Percentiles rank a stretch among this genome's conserved stretches.
Conservation (phyloP, 2,113 vertebrate genomes). For the Trogon surrucura region DNA sequence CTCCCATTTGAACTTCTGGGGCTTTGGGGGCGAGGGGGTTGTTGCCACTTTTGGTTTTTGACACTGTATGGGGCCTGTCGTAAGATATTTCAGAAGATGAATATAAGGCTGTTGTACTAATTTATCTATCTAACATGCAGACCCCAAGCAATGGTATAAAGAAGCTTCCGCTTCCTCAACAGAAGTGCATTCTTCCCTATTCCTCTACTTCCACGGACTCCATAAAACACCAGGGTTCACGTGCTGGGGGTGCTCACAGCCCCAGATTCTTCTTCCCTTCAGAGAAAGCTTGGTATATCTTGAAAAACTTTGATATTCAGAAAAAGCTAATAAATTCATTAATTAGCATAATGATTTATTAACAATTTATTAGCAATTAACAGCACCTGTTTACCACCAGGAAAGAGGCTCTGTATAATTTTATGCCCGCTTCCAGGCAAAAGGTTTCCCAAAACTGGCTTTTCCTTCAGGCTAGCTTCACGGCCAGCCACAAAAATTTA, state of each 20-base stretch:
- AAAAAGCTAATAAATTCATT: neutral
- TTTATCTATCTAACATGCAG: neutral
- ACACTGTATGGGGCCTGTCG: neutral
- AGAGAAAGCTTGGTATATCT: neutral
- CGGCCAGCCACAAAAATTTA: neutral
- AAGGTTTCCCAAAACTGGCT: neutral
- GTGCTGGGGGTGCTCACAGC: neutral
- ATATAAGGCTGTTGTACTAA: neutral
- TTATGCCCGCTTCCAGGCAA: neutral
- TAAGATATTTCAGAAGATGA: neutral
- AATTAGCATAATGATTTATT: neutral
- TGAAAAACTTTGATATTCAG: neutral
- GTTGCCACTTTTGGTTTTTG: neutral
- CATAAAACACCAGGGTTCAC: neutral
- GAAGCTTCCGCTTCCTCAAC: neutral
- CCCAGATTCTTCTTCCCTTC: neutral
- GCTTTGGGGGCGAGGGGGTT: neutral
- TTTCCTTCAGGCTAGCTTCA: neutral
- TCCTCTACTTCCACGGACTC: neutral
- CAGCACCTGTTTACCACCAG: neutral
- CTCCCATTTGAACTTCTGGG: neutral
- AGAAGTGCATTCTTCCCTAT: neutral
- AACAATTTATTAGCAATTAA: neutral
- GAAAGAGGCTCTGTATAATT: neutral
- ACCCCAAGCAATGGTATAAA: neutral